Percentiles rank a stretch among this genome's conserved stretches.
These are phyloP conservation scores for Lymantria monacha DNA, from an alignment of 2,888 invertebrate genomes.

Conservation along the genomic window DNA sequence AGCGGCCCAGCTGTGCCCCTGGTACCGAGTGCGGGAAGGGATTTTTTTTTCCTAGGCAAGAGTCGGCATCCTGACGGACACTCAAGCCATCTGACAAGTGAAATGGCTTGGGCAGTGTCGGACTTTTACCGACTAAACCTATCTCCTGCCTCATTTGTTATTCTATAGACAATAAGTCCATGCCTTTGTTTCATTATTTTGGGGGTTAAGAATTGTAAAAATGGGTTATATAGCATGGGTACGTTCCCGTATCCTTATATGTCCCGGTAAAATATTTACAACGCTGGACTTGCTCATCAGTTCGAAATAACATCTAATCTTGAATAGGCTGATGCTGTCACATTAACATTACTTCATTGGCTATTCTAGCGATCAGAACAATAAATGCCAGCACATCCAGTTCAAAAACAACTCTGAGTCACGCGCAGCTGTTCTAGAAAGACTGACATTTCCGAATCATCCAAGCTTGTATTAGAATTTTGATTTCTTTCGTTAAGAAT, in stretches of 20 bases:
- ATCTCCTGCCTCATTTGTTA: background rate
- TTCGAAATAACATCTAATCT: too few relatives aligned
- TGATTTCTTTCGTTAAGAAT: background rate
- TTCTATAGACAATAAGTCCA: too few relatives aligned
- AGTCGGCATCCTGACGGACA: background rate
- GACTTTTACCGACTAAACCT: background rate
- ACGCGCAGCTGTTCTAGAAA: background rate
- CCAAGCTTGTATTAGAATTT: background rate
- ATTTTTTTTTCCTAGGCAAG: background rate
- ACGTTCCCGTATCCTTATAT: too few relatives aligned
- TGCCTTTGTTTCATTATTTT: too few relatives aligned
- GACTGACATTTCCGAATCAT: background rate
- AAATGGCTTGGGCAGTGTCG: background rate
- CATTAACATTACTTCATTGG: background rate
- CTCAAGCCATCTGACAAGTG: background rate
- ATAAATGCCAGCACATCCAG: background rate
- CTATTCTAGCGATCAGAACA: background rate
- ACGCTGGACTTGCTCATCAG: too few relatives aligned
- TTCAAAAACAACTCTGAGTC: conserved; percentile 1
- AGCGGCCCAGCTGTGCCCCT: too few relatives aligned
- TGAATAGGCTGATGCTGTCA: too few relatives aligned
- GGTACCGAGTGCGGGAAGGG: too few relatives aligned
- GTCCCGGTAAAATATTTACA: too few relatives aligned
- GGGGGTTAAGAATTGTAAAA: too few relatives aligned
- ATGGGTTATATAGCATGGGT: too few relatives aligned